These are phyloP conservation scores for Orchesellides sinensis DNA, from an alignment of 2,888 invertebrate species.

Conservation along the genomic window DNA sequence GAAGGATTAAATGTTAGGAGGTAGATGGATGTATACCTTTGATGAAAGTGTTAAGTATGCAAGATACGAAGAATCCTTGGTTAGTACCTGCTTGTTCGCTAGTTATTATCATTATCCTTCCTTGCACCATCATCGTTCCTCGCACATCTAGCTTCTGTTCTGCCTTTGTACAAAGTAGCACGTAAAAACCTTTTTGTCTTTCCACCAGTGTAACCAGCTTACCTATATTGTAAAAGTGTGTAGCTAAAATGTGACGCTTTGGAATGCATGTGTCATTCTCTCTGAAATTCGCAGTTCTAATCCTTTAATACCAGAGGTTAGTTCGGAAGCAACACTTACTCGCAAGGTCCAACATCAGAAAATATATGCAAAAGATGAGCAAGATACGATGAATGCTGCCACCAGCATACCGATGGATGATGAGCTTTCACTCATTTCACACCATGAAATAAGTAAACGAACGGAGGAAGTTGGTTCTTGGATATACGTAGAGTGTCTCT, in stretches of 20 bases:
- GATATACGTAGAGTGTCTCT: background rate
- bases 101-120: background rate
- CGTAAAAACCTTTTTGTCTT: too few species aligned
- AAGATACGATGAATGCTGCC: slow-evolving; percentile 1
- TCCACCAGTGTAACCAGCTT: too few species aligned
- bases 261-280: background rate
- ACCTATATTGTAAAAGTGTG: too few species aligned
- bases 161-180: too few species aligned
- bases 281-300: slow-evolving; percentile 10
- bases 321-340: slow-evolving; percentile 2
- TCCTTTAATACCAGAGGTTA: slow-evolving; percentile 36
- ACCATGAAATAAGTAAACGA: background rate
- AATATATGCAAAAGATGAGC: background rate
- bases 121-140: background rate
- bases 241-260: too few species aligned
- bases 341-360: background rate
- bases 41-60: background rate
- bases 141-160: too few species aligned
- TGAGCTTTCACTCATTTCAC: slow-evolving; percentile 30
- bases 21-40: too few species aligned
- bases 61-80: background rate
- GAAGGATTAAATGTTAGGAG: too few species aligned
- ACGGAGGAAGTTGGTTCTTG: background rate
- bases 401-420: slow-evolving; percentile 22
- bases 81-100: background rate